These are phyloP conservation scores for Lithobates sylvaticus DNA, from an alignment of 2,797 vertebrate species.

Conservation along the genomic window DNA sequence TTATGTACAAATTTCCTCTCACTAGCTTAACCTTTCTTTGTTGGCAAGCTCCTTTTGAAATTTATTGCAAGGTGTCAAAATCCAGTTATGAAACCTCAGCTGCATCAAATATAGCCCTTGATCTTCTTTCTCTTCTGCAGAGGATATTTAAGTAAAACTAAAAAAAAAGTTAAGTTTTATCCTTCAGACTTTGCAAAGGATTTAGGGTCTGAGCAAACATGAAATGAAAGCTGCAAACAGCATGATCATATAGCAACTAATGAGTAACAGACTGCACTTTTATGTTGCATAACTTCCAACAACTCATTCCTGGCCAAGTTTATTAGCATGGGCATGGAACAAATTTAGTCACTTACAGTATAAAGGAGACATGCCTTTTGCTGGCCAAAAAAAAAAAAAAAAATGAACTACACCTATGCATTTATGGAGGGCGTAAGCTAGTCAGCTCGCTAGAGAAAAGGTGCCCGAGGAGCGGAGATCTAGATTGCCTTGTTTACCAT, in stretches of 20 bases:
- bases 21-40: not conserved
- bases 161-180: not conserved
- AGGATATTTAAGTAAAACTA: not conserved
- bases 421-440: not conserved
- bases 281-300: no score
- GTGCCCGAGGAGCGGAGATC: no score
- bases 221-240: not conserved
- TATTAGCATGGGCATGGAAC: no score
- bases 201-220: not conserved
- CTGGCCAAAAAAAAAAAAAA: no score
- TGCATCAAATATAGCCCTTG: not conserved
- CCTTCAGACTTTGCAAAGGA: not conserved
- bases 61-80: not conserved
- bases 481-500: not conserved
- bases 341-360: no score
- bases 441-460: not conserved
- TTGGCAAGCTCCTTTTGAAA: not conserved
- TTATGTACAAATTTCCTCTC: not conserved
- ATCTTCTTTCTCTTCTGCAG: not conserved
- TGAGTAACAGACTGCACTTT: not conserved
- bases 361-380: no score
- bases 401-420: not conserved
- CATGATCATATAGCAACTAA: not conserved
- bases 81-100: not conserved
- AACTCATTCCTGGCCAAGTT: not conserved